These are phyloP conservation scores for Melanogrammus aeglefinus DNA, from an alignment of 2,797 vertebrate genomes.

Conservation along the genomic window DNA sequence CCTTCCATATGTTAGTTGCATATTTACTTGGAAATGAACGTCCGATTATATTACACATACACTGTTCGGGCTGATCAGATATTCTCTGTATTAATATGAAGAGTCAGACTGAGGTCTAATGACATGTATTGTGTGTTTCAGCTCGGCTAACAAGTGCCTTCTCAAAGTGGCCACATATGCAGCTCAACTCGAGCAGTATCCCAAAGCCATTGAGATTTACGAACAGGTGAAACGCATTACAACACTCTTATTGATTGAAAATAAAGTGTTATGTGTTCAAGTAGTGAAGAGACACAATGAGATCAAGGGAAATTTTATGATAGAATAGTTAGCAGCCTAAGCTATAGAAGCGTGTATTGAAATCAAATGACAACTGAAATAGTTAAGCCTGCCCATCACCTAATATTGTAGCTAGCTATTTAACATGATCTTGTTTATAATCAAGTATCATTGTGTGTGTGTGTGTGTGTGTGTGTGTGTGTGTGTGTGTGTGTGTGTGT, in stretches of 20 bases:
- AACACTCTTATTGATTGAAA: not conserved
- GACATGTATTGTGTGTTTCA: constrained; percentile 24
- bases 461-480: too few species aligned
- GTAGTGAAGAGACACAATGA: not conserved
- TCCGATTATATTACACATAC: not conserved
- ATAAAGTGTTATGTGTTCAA: not conserved
- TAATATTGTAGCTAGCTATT: too few species aligned
- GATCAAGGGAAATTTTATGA: too few species aligned
- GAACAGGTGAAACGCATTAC: constrained; percentile 78
- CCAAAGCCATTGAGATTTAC: constrained; percentile 90
- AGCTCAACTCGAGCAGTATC: constrained; percentile 91
- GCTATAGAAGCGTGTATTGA: too few species aligned
- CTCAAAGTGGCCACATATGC: constrained; percentile 91
- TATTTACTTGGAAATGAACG: too few species aligned
- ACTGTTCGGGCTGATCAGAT: not conserved
- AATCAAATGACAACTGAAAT: too few species aligned
- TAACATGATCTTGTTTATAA: too few species aligned
- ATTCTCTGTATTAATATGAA: not conserved
- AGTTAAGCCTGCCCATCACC: too few species aligned
- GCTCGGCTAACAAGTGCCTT: constrained; percentile 90
- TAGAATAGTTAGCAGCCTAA: too few species aligned
- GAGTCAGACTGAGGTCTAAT: not conserved
- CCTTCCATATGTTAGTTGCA: too few species aligned
- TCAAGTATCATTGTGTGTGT: too few species aligned
- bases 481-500: too few species aligned